Evolutionary conservation across 2,113 vertebrate species (phyloP).

Genomic region (Callocephalon fimbriatum): DNA sequence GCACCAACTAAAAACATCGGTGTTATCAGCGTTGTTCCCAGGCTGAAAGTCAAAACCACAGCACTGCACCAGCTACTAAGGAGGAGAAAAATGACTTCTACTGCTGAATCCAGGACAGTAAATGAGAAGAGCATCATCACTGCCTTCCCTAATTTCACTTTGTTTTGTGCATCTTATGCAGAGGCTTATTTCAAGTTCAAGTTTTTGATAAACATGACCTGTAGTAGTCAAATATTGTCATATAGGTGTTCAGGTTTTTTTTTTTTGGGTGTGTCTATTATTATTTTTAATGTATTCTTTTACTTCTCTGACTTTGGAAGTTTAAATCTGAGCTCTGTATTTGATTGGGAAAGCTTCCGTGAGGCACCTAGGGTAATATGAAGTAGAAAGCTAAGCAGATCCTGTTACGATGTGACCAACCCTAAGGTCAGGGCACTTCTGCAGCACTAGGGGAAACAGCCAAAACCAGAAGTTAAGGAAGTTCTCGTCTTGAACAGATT

Average conservation of each 20-base stretch:
- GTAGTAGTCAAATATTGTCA: neutral
- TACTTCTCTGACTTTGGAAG: neutral
- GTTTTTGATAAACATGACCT: neutral
- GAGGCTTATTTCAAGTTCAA: neutral
- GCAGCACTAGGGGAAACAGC: neutral
- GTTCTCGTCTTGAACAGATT: neutral
- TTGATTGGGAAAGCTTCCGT: neutral
- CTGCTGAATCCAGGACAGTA: neutral
- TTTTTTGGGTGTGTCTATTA: rapidly evolving
- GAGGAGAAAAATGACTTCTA: no score
- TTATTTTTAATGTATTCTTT: neutral
- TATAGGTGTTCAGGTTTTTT: neutral
- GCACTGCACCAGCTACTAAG: no score
- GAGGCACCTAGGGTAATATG: neutral
- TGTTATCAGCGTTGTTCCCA: no score
- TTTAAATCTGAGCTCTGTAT: neutral
- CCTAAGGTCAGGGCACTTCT: neutral
- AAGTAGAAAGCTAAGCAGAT: neutral
- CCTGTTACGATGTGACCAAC: neutral
- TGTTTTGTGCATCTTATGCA: neutral
- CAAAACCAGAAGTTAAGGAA: neutral
- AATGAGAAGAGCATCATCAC: neutral
- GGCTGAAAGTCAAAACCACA: no score
- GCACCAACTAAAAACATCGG: no score
- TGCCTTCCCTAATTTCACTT: neutral